Conservation (phyloP, 2,113 vertebrate species). For the Toxotes chatareus region DNA sequence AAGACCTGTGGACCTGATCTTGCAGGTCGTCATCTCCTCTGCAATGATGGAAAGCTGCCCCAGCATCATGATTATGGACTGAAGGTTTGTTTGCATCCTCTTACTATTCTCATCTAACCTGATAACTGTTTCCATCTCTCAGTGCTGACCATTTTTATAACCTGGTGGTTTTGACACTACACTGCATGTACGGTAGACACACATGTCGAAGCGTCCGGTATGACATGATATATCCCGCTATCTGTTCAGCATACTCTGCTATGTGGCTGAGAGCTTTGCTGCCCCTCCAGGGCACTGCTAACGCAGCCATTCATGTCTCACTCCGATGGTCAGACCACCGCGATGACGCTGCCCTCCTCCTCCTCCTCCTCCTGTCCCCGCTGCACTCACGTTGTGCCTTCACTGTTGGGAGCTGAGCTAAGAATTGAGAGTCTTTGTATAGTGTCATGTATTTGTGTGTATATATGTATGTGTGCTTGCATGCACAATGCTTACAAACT, state of each 20-base stretch:
- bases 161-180: conserved; percentile 8
- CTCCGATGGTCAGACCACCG: conserved; percentile 77
- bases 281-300: conserved; percentile 74
- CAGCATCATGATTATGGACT: conserved; percentile 36
- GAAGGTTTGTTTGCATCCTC: conserved; percentile 61
- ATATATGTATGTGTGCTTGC: background rate
- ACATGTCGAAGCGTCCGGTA: conserved; percentile 11
- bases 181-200: background rate
- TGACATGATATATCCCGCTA: conserved; percentile 60
- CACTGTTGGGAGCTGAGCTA: conserved; percentile 35
- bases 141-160: background rate
- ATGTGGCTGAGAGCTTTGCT: conserved; percentile 73
- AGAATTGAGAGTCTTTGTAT: conserved; percentile 50
- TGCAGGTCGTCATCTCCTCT: conserved; percentile 46
- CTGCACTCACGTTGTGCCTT: conserved; percentile 54
- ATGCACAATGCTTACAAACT: background rate
- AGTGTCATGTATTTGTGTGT: conserved; percentile 31
- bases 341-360: conserved; percentile 70
- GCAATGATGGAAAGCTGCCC: conserved; percentile 36
- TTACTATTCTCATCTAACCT: conserved; percentile 29
- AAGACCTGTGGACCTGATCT: conserved; percentile 42
- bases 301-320: conserved; percentile 78
- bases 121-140: conserved; percentile 24
- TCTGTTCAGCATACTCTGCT: conserved; percentile 63
- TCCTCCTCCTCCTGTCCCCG: conserved; percentile 25